A percentile compares a stretch with the other conserved stretches of the same genome.
Evolutionary conservation across 2,113 vertebrate genomes (phyloP).

Genomic region (Hippocampus comes): DNA sequence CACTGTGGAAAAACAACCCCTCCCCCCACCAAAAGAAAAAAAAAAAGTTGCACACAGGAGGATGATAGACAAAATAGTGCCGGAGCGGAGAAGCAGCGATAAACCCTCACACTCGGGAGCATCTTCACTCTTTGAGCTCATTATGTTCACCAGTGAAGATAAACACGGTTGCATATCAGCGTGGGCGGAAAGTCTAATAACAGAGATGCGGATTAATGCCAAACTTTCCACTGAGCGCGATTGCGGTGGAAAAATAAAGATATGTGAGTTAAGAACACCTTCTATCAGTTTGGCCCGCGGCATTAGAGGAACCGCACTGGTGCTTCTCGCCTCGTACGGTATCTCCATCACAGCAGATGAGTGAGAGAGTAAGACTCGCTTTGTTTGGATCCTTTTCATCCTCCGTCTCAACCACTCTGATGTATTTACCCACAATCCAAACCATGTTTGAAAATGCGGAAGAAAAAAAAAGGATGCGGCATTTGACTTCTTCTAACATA

Average conservation of each 20-base stretch:
- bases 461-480: background rate
- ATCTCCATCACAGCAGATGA: slow-evolving; percentile 47
- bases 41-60: slow-evolving; percentile 10
- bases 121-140: slow-evolving; percentile 56
- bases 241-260: slow-evolving; percentile 22
- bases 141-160: slow-evolving; percentile 14
- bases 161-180: slow-evolving; percentile 42
- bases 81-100: background rate
- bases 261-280: slow-evolving; percentile 42
- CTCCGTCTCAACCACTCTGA: slow-evolving; percentile 6
- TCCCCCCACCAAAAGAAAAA: background rate
- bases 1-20: background rate
- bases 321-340: slow-evolving; percentile 10
- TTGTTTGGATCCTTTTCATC: slow-evolving; percentile 45
- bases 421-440: slow-evolving; percentile 47
- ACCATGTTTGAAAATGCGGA: slow-evolving; percentile 3
- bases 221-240: slow-evolving; percentile 38
- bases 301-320: slow-evolving; percentile 35
- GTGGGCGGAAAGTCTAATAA: slow-evolving; percentile 36
- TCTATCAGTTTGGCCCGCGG: slow-evolving; percentile 42
- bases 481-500: background rate
- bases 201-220: slow-evolving; percentile 50
- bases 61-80: slow-evolving; percentile 7
- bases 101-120: slow-evolving; percentile 27
- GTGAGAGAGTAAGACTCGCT: slow-evolving; percentile 48